Evolutionary conservation across 53 echinoderm and acorn worm species (phyloP).

Genomic region (Echinometra lucunter): DNA sequence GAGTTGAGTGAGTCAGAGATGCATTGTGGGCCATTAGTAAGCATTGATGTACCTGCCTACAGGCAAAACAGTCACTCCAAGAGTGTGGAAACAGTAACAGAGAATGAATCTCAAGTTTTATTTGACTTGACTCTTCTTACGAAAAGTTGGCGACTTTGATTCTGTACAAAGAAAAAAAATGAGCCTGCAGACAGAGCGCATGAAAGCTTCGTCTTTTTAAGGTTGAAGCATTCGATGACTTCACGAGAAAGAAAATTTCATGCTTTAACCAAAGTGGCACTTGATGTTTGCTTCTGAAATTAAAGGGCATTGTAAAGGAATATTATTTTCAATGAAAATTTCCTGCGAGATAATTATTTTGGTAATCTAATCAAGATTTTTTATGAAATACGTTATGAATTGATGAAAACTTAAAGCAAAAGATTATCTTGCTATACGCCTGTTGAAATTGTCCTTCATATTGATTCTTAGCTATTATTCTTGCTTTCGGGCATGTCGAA

Average conservation of each 20-base stretch:
- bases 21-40: slow-evolving; percentile 70
- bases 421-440: too few relatives aligned
- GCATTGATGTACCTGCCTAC: slow-evolving; percentile 13
- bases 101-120: slow-evolving; percentile 28
- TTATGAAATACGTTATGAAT: too few relatives aligned
- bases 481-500: too few relatives aligned
- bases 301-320: background rate
- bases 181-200: background rate
- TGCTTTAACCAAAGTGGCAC: background rate
- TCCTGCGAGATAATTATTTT: too few relatives aligned
- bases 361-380: too few relatives aligned
- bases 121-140: slow-evolving; percentile 59
- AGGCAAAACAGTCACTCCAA: slow-evolving; percentile 26
- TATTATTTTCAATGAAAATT: background rate
- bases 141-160: slow-evolving; percentile 20
- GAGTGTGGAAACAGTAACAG: slow-evolving; percentile 35
- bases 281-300: background rate
- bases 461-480: too few relatives aligned
- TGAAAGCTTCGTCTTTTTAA: background rate
- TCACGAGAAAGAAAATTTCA: background rate
- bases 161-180: background rate
- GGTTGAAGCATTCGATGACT: background rate
- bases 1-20: slow-evolving; percentile 44
- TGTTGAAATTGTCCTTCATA: too few relatives aligned
- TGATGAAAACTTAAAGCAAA: too few relatives aligned